Conservation (phyloP, 2,888 invertebrate species). For the Epinotia ramella region DNA sequence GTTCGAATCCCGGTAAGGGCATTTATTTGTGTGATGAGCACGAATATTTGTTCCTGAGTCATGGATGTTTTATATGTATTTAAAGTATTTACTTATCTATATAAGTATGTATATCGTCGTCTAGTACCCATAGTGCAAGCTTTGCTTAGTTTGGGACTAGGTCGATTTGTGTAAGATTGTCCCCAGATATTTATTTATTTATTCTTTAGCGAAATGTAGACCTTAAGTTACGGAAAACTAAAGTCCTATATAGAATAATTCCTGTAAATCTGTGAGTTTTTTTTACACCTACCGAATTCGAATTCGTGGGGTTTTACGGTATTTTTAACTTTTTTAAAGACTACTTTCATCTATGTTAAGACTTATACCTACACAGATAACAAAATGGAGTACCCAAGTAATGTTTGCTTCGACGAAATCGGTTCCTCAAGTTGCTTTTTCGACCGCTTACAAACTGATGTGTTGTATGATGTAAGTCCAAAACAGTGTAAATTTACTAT, state of each 20-base stretch:
- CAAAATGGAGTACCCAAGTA: background rate
- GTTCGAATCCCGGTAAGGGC: no score
- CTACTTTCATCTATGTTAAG: background rate
- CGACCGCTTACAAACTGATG: conserved; percentile 10
- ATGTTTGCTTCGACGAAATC: background rate
- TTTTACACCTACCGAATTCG: no score
- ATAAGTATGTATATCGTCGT: no score
- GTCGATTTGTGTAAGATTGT: no score
- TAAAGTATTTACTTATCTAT: no score
- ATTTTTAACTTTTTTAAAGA: background rate
- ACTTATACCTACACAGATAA: background rate
- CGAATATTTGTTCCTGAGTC: no score
- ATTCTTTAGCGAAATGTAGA: conserved; percentile 12
- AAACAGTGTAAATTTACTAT: conserved; percentile 53
- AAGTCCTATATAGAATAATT: background rate
- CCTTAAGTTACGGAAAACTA: conserved; percentile 3
- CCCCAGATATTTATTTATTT: no score
- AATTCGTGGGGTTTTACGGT: background rate
- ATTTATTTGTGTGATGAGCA: no score
- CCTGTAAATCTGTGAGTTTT: no score
- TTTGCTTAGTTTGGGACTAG: no score
- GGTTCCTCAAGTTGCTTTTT: conserved; percentile 9
- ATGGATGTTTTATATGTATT: no score
- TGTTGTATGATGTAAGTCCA: conserved; percentile 8
- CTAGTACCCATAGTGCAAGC: no score